Base-by-base conservation (phyloP, 1,140 invertebrate genomes). In the Eumeta japonica region DNA sequence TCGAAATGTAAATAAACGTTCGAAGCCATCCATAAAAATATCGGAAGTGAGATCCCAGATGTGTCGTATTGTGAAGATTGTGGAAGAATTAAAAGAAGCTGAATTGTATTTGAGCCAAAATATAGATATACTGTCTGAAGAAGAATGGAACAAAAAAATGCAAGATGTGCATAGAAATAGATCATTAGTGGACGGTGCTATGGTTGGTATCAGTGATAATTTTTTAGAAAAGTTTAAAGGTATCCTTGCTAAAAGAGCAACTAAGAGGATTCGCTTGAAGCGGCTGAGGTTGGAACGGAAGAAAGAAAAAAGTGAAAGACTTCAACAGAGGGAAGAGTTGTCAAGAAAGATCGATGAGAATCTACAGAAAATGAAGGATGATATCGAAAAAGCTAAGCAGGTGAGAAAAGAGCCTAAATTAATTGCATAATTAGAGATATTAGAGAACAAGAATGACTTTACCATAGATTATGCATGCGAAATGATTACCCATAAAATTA, bases 301-400 rank as follows among this genome's bases (percentile, higher is more conserved):
- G 50, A 44, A 52, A 15, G 59, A 77, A 28, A 79, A 78, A 38
- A 50, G 55, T 37, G 45, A 58, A 34, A 58, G 48, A 46, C 44
- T 63, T 50, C 60, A 63, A 48, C 62, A 62, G 51, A 65, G 45
- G 28, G 53, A 58, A 52, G 71, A 65, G 63, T 65, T 55, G 54
- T 77, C 56, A 48, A 65, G 75, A 58, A 72, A 75, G 48, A 86
- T 82, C 53, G 78, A 78, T 78, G 77, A 80, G 54, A 86, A 76
- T 77, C 64, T 79, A 42, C 76, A 62, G 54, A 79, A 74, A 48
- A 78, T 80, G 46, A 76, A 83, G 48, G 80, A 83, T 55, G 66
- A 81, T 34, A 80, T 84, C 18, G 73, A 83, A 36, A 79, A 72
- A 44, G 75, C 76, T 30, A 83, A 85, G 63, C 70, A 78, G 72